phyloP scores from a whole-genome alignment of 2,888 invertebrate species.

The Polietes domitor region DNA sequence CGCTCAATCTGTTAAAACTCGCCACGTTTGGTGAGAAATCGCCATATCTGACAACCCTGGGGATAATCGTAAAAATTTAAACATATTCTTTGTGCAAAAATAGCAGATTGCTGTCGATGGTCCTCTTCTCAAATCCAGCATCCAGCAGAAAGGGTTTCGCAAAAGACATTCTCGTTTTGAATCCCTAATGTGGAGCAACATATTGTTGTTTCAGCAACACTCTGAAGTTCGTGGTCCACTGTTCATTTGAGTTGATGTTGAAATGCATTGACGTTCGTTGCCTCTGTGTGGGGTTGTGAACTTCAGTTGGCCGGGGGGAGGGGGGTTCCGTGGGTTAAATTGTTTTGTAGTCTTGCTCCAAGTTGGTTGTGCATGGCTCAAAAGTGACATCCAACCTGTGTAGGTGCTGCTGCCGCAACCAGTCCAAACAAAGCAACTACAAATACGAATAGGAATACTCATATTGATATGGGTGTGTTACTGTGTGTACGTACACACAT shows the following conservation, averaged over 20 bases:
- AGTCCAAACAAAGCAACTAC: neutral
- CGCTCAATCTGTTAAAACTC: no score
- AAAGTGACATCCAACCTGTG: constrained; percentile 8
- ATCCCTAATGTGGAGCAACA: no score
- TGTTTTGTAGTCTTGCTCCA: constrained; percentile 18
- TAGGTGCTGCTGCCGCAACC: neutral
- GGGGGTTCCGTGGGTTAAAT: constrained; percentile 4
- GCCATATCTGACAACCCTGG: no score
- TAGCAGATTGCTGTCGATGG: no score
- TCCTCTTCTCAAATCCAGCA: no score
- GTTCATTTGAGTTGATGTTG: neutral
- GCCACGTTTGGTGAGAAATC: no score
- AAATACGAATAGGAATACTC: neutral
- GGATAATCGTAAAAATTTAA: no score
- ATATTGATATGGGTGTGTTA: neutral
- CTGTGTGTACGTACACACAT: neutral
- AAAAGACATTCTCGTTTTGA: no score
- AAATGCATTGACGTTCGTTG: neutral
- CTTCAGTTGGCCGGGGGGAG: constrained; percentile 9
- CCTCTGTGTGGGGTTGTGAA: constrained; percentile 25
- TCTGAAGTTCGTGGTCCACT: neutral
- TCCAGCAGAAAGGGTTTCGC: no score
- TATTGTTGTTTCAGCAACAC: no score
- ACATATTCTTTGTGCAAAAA: no score
- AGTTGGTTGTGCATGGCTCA: neutral